Evolutionary conservation across 2,113 vertebrate genomes (phyloP), one percentile per base, ranked within the genome.

Genomic region (Ochotona curzoniae): DNA sequence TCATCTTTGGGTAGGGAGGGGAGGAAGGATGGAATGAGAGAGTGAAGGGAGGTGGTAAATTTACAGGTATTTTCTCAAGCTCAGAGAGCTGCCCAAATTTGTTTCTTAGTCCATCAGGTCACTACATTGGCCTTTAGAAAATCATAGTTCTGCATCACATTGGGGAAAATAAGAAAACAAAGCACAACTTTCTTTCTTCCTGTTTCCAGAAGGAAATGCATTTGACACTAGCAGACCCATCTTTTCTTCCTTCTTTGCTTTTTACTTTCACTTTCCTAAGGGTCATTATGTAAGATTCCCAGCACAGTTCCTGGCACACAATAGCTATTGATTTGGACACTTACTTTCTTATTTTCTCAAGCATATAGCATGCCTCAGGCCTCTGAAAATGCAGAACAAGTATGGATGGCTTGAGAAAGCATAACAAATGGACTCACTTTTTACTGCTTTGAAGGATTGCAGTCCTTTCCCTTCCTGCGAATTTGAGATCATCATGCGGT

Each of bases 1-100:
- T 97, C 96, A 96, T 97, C 93, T 90, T 90, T 70, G 63, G 94
- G 82, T 78, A 93, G 92, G 96, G 94, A 93, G 96, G 90, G 89
- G 81, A 86, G 64, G 54, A 66, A 64, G 91, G 35, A 35, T 92
- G 25, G 87, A 95, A 94, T 54, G 78, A 94, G 91, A 87, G 69
- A 94, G 84, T 93, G 69, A 96, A 87, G 70, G 78, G 92, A 94
- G 82, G 75, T 76, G 75, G 85, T 79, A 90, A 95, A 92, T 95
- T 96, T 95, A 94, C 96, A 95, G 87, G 79, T 96, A 93, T 82
- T 92, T 95, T 90, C 83, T 93, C 60, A 54, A 86, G 51, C 61
- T 90, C 79, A 73, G 70, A 93, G 69, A 93, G 71, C 32, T 87
- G 74, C 79, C 87, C 69, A 54, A 63, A 83, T 94, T 64, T 91